phyloP scores from a whole-genome alignment of 2,113 vertebrate species.

The Aphyosemion australe region DNA sequence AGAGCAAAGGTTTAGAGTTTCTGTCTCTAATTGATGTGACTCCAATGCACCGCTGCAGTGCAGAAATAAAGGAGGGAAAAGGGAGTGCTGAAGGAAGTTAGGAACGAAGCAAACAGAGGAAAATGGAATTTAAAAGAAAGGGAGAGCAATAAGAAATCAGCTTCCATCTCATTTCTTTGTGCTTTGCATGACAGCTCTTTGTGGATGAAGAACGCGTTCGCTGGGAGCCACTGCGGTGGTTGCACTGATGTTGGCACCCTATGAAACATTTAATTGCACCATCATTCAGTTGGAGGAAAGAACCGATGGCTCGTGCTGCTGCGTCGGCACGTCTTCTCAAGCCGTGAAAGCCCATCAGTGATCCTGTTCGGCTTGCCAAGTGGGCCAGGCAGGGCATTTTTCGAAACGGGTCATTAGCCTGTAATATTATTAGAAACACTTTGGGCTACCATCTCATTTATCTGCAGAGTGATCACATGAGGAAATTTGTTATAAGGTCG shows the following conservation, averaged over 20 bases:
- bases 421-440: slow-evolving; percentile 73
- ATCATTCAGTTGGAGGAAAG: slow-evolving; percentile 45
- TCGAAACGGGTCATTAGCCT: slow-evolving; percentile 69
- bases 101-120: slow-evolving; percentile 33
- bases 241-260: slow-evolving; percentile 50
- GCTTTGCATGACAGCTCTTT: slow-evolving; percentile 55
- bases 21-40: slow-evolving; percentile 33
- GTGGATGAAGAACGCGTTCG: slow-evolving; percentile 35
- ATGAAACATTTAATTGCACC: slow-evolving; percentile 70
- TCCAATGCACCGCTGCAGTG: slow-evolving; percentile 6
- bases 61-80: not conserved
- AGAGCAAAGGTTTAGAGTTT: slow-evolving; percentile 29
- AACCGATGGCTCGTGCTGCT: slow-evolving; percentile 39
- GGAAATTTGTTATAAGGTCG: slow-evolving; percentile 27
- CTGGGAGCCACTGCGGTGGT: slow-evolving; percentile 49
- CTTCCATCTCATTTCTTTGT: slow-evolving; percentile 43
- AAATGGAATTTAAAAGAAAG: slow-evolving; percentile 11
- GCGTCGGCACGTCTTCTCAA: slow-evolving; percentile 38
- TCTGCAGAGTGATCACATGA: slow-evolving; percentile 56
- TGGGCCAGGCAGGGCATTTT: slow-evolving; percentile 35
- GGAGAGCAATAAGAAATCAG: slow-evolving; percentile 10
- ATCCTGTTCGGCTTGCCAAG: slow-evolving; percentile 50
- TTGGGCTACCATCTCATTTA: slow-evolving; percentile 61
- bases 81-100: slow-evolving; percentile 16
- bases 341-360: slow-evolving; percentile 54